Evolutionary conservation across 1,140 invertebrate genomes (phyloP).

Genomic region (Periplaneta americana): DNA sequence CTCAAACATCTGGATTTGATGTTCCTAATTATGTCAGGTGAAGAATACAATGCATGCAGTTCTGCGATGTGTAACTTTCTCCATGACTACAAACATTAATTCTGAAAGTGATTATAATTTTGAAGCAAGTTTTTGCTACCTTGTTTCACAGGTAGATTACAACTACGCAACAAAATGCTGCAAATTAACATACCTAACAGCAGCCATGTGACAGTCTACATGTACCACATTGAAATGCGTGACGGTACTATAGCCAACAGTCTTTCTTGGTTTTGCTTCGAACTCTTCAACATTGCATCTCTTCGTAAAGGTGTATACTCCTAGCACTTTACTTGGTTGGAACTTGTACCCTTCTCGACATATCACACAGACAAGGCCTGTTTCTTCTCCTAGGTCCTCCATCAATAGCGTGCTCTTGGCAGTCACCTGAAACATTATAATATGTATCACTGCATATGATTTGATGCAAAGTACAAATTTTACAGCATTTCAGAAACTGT

Average conservation of each 20-base stretch:
- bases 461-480: no score
- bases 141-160: no score
- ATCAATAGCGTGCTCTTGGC: conserved; percentile 85
- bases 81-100: no score
- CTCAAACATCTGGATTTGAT: no score
- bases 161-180: no score
- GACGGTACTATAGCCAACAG: conserved; percentile 86
- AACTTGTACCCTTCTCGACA: conserved; percentile 97
- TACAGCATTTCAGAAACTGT: no score
- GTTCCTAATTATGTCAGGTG: no score
- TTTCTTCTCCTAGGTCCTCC: conserved; percentile 91
- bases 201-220: conserved; percentile 95
- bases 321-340: conserved; percentile 84
- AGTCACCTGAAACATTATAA: conserved; percentile 52
- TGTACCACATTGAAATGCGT: conserved; percentile 98
- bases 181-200: conserved; percentile 65
- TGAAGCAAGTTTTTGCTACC: no score
- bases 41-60: no score
- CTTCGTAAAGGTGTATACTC: conserved; percentile 96
- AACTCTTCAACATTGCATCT: conserved; percentile 91
- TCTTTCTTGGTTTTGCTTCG: conserved; percentile 80
- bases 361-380: conserved; percentile 94
- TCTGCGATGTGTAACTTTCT: no score
- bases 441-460: background rate
- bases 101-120: background rate